A percentile compares a stretch with the other conserved stretches of the same genome.
Evolutionary conservation across 2,888 invertebrate genomes (phyloP).

Genomic region (Daptonema setosum): DNA sequence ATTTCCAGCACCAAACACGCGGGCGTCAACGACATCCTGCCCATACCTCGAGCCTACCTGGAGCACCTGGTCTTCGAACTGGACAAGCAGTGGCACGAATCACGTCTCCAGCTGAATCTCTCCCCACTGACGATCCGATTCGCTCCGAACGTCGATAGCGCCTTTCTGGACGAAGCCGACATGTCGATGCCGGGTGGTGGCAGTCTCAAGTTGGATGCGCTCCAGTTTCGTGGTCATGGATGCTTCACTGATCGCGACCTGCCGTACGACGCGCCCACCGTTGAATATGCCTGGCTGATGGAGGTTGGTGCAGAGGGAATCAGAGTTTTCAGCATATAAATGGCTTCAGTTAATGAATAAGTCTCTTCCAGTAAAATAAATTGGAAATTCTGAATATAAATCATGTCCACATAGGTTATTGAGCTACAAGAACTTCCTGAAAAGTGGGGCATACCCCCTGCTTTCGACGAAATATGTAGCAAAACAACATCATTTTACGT

Average conservation of each 20-base stretch:
- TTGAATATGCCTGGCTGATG: slow-evolving; percentile 91
- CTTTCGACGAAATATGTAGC: too few species aligned
- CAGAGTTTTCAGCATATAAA: too few species aligned
- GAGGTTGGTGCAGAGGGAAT: slow-evolving; percentile 40
- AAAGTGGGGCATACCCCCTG: too few species aligned
- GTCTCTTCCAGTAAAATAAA: too few species aligned
- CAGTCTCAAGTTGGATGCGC: slow-evolving; percentile 43
- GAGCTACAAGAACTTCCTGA: too few species aligned
- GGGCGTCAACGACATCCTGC: too few species aligned
- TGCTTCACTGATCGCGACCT: slow-evolving; percentile 69
- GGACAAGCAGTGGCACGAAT: slow-evolving; percentile 76
- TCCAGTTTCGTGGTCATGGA: slow-evolving; percentile 66
- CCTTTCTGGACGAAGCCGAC: too few species aligned
- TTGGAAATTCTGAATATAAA: too few species aligned
- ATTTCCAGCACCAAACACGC: background rate
- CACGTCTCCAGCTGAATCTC: slow-evolving; percentile 54
- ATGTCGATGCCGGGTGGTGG: too few species aligned
- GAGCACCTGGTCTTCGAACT: slow-evolving; percentile 89
- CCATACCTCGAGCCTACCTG: background rate
- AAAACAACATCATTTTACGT: too few species aligned
- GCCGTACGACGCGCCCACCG: slow-evolving; percentile 67
- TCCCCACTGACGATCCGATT: slow-evolving; percentile 56
- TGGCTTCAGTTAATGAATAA: too few species aligned
- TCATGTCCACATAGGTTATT: too few species aligned
- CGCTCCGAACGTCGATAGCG: slow-evolving; percentile 22